A percentile compares a stretch with the other conserved stretches of the same genome.
Conservation (phyloP, 2,888 invertebrate species). For the Ectemnius continuus region DNA sequence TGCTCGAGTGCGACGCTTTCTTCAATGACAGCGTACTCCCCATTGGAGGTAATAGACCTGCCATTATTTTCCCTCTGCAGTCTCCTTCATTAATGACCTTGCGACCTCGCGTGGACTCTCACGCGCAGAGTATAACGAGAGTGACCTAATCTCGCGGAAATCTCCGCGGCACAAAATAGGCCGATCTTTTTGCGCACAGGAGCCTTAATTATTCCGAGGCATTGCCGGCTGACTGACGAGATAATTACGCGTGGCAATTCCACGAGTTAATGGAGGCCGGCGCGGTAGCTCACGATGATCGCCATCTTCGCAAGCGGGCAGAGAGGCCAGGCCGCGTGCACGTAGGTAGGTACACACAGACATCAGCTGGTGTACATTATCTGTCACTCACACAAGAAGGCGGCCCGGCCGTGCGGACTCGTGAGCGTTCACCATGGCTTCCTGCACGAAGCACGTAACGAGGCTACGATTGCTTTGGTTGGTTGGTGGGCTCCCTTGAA, state of each 20-base stretch:
- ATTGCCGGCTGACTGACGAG: slow-evolving; percentile 45
- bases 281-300: slow-evolving; percentile 33
- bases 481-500: slow-evolving; percentile 44
- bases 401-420: slow-evolving; percentile 19
- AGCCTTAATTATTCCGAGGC: slow-evolving; percentile 31
- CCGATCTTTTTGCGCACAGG: too few relatives aligned
- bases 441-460: slow-evolving; percentile 45
- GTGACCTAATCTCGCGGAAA: too few relatives aligned
- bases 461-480: slow-evolving; percentile 53
- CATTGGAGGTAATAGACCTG: too few relatives aligned
- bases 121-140: neutral
- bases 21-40: too few relatives aligned
- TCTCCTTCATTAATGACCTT: too few relatives aligned
- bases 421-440: slow-evolving; percentile 47
- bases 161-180: too few relatives aligned
- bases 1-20: too few relatives aligned
- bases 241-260: slow-evolving; percentile 36
- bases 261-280: slow-evolving; percentile 19
- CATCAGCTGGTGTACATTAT: slow-evolving; percentile 49
- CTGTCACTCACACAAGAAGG: slow-evolving; percentile 43
- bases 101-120: too few relatives aligned
- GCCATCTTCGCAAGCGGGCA: slow-evolving; percentile 46
- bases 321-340: too few relatives aligned
- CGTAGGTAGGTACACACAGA: slow-evolving; percentile 19
- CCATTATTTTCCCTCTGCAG: too few relatives aligned